Evolutionary conservation across 92 coral and sea anemone species (phyloP).

Genomic region (Phymanthus crucifer): DNA sequence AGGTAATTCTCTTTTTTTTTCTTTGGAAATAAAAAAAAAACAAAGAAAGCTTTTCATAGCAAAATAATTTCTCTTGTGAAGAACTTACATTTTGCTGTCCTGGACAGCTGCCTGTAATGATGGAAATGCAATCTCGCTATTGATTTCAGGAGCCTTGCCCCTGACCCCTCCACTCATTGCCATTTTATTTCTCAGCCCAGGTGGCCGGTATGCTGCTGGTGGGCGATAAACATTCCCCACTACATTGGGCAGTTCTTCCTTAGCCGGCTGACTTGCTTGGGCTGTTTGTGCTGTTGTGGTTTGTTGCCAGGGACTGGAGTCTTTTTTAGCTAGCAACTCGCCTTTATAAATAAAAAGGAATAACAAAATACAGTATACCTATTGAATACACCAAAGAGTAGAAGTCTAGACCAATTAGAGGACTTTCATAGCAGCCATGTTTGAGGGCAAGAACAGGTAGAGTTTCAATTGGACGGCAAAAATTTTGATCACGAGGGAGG

Average conservation of each 20-base stretch:
- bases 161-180: slow-evolving; percentile 59
- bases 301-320: slow-evolving; percentile 83
- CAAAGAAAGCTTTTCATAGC: neutral
- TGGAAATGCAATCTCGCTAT: slow-evolving; percentile 95
- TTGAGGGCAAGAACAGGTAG: too few species aligned
- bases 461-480: too few species aligned
- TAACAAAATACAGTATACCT: neutral
- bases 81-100: slow-evolving; percentile 64
- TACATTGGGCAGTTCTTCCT: slow-evolving; percentile 55
- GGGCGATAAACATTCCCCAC: slow-evolving; percentile 56
- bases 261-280: neutral
- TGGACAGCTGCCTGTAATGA: slow-evolving; percentile 80
- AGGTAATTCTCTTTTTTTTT: neutral
- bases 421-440: neutral
- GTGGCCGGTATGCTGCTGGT: slow-evolving; percentile 83
- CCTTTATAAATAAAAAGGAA: slow-evolving; percentile 22
- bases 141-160: slow-evolving; percentile 87
- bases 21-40: neutral
- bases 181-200: slow-evolving; percentile 71
- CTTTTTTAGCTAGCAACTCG: slow-evolving; percentile 69
- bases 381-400: too few species aligned
- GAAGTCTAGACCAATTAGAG: neutral
- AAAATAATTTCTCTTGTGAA: too few species aligned
- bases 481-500: too few species aligned
- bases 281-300: slow-evolving; percentile 23